Base-by-base conservation (phyloP, 2,797 vertebrate species). In the Microchirus variegatus region DNA sequence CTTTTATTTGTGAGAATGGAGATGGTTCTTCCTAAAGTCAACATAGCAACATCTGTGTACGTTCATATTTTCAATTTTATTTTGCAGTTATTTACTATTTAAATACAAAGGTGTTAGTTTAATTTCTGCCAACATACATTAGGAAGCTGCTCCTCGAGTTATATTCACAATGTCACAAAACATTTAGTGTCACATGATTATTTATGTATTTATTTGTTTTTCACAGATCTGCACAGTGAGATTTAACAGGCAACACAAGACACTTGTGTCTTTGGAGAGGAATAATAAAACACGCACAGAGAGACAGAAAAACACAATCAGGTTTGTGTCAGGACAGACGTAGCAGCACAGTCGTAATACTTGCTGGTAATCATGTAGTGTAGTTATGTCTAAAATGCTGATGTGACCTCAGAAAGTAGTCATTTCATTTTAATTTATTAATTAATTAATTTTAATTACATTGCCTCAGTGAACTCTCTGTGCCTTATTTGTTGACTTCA, bases 311-410 rank as follows among this genome's bases (percentile, higher is more conserved):
- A 84, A 60, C 59, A 74, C 77, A n/a, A 52, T 19, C 17, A 72
- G 38, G 58, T 38, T 62, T 17, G 71, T 58, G 35, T 53, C 26
- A 49, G 59, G 51, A 51, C 53, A 43, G 26, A 77, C 31, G 49
- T 65, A 83, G 80, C 78, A 84, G 77, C 81, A 47, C 61, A 47
- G 52, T 57, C 42, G 70, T 86, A 91, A 91, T 90, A 91, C 89
- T 90, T 80, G 72, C 78, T 85, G 84, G 82, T 63, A 73, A 73
- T 74, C 15, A 62, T 70, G 63, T 87, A 87, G 86, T 87, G 87
- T 81, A 57, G 13, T 40, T 49, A 19, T 22, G 50, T 53, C 31
- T 51, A 53, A 63, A 53, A 58, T 57, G 53, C 63, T 52, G 46
- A 22, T 36, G 48, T 66, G 59, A 80, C 51, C 59, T 48, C 40